A percentile compares a stretch with the other conserved stretches of the same genome.
phyloP scores from a whole-genome alignment of 1,140 invertebrate genomes.

The Rhynchophorus ferrugineus region DNA sequence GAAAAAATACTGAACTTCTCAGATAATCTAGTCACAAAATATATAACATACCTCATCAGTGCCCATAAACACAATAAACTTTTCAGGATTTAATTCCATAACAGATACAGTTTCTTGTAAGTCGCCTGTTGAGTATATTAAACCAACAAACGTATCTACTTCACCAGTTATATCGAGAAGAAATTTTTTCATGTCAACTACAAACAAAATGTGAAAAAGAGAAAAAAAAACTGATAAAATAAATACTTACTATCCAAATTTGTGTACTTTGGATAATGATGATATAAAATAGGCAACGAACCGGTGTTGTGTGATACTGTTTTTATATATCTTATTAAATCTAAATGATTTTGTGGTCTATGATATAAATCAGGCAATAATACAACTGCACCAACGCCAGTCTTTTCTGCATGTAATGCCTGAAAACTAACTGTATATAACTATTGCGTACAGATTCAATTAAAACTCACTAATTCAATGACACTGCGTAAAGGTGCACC shows the following conservation, averaged over 20 bases:
- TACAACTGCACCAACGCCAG: slow-evolving; percentile 62
- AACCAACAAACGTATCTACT: slow-evolving; percentile 34
- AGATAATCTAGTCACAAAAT: neutral
- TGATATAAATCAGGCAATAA: slow-evolving; percentile 71
- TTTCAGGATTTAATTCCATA: slow-evolving; percentile 31
- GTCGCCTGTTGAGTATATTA: slow-evolving; percentile 34
- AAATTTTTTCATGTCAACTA: slow-evolving; percentile 34
- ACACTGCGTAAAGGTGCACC: slow-evolving; percentile 62
- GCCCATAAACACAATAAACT: slow-evolving; percentile 35
- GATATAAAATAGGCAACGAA: slow-evolving; percentile 69
- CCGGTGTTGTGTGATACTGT: slow-evolving; percentile 60
- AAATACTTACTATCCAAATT: slow-evolving; percentile 56
- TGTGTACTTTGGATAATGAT: slow-evolving; percentile 66
- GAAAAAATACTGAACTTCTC: neutral
- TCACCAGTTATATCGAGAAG: slow-evolving; percentile 34
- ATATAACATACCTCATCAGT: slow-evolving; percentile 32
- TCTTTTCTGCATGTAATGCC: slow-evolving; percentile 62
- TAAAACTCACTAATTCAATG: slow-evolving; percentile 54
- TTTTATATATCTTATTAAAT: slow-evolving; percentile 63
- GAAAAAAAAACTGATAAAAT: neutral
- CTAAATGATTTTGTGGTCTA: slow-evolving; percentile 54
- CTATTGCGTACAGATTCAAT: neutral
- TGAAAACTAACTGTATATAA: slow-evolving; percentile 39
- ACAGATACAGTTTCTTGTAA: slow-evolving; percentile 30
- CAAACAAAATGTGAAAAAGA: slow-evolving; percentile 9